A percentile compares a stretch with the other conserved stretches of the same genome.
These are phyloP conservation scores for Gymnodraco acuticeps DNA, from an alignment of 2,797 vertebrate species.

Conservation along the genomic window DNA sequence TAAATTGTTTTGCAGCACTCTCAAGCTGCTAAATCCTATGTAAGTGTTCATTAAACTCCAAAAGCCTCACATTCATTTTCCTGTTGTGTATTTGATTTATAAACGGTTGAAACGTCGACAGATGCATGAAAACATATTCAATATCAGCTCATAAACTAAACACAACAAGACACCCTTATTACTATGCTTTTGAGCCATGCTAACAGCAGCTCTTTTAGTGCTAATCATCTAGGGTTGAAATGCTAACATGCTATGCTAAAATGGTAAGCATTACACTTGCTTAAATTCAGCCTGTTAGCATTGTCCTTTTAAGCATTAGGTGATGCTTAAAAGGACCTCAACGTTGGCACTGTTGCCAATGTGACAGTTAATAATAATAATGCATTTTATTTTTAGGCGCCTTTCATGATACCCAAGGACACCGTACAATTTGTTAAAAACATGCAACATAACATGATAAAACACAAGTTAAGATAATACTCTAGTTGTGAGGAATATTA, in stretches of 20 bases:
- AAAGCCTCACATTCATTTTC: background rate
- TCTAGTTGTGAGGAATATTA: no score
- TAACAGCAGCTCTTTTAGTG: background rate
- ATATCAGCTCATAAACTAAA: background rate
- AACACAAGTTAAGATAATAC: no score
- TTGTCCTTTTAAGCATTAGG: background rate
- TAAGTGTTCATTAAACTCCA: conserved; percentile 45
- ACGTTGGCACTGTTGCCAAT: background rate
- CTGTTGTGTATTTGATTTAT: conserved; percentile 18
- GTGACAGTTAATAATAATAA: no score
- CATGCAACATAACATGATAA: no score
- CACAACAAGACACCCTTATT: background rate
- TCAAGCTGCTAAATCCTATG: conserved; percentile 7
- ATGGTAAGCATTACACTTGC: background rate
- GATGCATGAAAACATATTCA: background rate
- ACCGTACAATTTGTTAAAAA: no score
- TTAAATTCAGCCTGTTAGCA: background rate
- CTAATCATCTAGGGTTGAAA: background rate
- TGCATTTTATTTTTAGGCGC: no score
- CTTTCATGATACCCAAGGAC: no score
- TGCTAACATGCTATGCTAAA: background rate
- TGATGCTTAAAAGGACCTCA: background rate
- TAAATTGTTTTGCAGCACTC: conserved; percentile 22
- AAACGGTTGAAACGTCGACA: background rate
- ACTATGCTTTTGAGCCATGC: background rate